Conservation (phyloP, 2,113 vertebrate genomes). For the Gavialis gangeticus region DNA sequence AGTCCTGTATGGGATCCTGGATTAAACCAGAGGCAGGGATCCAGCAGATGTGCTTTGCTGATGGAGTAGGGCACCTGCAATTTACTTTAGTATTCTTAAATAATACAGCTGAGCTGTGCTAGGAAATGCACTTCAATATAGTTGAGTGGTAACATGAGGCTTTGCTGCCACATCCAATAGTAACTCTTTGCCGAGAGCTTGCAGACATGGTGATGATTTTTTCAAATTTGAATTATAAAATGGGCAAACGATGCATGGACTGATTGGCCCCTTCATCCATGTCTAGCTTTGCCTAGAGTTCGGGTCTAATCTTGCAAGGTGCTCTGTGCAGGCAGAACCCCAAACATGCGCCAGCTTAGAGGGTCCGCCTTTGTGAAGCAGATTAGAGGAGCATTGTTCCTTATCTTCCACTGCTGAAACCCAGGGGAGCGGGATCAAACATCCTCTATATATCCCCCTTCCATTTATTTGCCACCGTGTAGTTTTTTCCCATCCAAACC, state of each 20-base stretch:
- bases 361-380: neutral
- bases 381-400: neutral
- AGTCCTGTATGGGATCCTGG: neutral
- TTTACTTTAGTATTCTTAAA: neutral
- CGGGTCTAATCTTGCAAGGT: neutral
- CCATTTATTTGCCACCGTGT: accelerated
- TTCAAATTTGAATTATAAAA: neutral
- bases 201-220: neutral
- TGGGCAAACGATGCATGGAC: accelerated
- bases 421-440: accelerated
- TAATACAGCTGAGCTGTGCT: neutral
- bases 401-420: neutral
- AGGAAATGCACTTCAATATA: neutral
- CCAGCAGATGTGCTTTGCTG: neutral
- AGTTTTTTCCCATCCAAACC: neutral
- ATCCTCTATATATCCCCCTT: too few relatives aligned
- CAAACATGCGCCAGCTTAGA: neutral
- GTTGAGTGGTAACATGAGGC: neutral
- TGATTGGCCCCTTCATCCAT: neutral
- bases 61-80: neutral
- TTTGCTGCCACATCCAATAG: neutral
- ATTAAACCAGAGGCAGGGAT: neutral
- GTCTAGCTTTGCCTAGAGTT: neutral
- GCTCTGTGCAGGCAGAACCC: accelerated
- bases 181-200: neutral